Evolutionary conservation across 2,113 vertebrate species (phyloP).

Genomic region (Xiphorhynchus elegans): DNA sequence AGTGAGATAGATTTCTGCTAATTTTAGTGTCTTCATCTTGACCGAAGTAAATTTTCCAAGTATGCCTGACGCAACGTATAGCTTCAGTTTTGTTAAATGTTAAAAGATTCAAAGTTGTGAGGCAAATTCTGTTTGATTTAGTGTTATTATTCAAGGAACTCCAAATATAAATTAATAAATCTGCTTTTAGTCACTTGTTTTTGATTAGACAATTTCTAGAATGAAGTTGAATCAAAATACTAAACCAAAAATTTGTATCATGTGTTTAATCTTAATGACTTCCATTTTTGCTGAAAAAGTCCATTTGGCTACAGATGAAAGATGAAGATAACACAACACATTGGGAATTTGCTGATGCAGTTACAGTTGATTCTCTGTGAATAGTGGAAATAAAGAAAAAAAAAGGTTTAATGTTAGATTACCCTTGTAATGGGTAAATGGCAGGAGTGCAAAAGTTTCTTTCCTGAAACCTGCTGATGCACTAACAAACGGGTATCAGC

Average conservation of each 20-base stretch:
- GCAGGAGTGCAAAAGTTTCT: background rate
- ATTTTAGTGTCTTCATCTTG: background rate
- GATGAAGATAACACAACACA: background rate
- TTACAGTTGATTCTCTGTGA: background rate
- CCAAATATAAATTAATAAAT: background rate
- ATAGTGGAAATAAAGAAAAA: background rate
- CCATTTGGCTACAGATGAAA: background rate
- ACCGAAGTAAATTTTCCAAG: background rate
- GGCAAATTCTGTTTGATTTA: background rate
- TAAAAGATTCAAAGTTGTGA: background rate
- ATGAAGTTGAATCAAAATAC: background rate
- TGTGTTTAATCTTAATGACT: background rate
- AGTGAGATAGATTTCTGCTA: background rate
- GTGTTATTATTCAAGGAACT: background rate
- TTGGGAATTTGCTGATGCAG: background rate
- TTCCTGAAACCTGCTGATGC: background rate
- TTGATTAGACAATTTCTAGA: background rate
- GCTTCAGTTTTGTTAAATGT: background rate
- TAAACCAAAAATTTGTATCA: background rate
- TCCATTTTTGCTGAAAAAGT: background rate
- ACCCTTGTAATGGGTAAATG: background rate
- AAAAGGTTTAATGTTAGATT: background rate
- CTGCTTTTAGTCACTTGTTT: background rate
- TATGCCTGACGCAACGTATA: background rate
- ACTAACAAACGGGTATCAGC: background rate